Conservation (phyloP, 2,888 invertebrate genomes). For the Muscina levida region DNA sequence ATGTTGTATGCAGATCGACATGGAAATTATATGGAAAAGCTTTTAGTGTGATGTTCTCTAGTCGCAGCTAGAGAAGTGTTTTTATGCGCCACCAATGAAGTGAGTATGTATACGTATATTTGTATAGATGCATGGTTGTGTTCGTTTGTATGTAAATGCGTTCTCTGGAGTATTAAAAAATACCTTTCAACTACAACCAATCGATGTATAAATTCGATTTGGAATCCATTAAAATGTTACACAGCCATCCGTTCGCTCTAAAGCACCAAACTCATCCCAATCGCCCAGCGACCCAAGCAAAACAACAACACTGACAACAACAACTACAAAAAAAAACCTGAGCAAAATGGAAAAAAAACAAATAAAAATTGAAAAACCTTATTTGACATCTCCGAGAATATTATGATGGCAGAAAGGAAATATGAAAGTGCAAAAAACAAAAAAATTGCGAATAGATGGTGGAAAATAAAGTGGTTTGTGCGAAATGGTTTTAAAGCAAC, state of each 20-base stretch:
- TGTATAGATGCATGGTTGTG: not conserved
- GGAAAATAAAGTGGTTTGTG: not conserved
- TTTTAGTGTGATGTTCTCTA: slow-evolving; percentile 57
- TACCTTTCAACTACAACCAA: slow-evolving; percentile 59
- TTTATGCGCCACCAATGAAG: not conserved
- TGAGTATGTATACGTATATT: not conserved
- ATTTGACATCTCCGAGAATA: slow-evolving; percentile 51
- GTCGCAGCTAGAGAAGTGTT: slow-evolving; percentile 23
- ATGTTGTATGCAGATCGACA: slow-evolving; percentile 68
- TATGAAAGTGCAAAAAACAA: slow-evolving; percentile 1
- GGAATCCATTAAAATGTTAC: slow-evolving; percentile 63
- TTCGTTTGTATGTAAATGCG: slow-evolving; percentile 29
- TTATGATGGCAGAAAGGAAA: slow-evolving; percentile 7
- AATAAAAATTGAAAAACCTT: slow-evolving; percentile 35
- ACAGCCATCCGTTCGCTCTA: slow-evolving; percentile 37
- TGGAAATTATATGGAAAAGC: slow-evolving; percentile 74
- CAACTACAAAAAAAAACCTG: not conserved
- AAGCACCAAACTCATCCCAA: not conserved
- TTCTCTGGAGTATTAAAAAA: slow-evolving; percentile 55
- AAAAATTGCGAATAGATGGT: not conserved
- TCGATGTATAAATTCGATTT: slow-evolving; percentile 63
- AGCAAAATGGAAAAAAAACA: slow-evolving; percentile 30
- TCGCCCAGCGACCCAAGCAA: slow-evolving; percentile 4
- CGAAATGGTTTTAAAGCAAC: no score
- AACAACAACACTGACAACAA: slow-evolving; percentile 13